These are phyloP conservation scores for Corythaeola cristata DNA, from an alignment of 2,113 vertebrate genomes.

Conservation along the genomic window DNA sequence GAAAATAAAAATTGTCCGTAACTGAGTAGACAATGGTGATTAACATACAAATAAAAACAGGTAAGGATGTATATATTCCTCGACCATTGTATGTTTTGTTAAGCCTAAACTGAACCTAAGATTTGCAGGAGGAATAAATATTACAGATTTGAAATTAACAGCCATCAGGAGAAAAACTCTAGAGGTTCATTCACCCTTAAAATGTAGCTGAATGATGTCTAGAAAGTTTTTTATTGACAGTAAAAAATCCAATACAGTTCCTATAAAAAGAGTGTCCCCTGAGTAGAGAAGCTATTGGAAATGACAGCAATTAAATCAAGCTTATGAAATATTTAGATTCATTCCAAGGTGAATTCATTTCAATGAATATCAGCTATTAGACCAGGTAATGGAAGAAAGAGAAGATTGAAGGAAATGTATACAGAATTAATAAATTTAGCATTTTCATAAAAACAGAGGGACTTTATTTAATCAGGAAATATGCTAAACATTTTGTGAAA, in stretches of 20 bases:
- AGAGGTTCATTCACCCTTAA: constrained; percentile 24
- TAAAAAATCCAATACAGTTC: constrained; percentile 27
- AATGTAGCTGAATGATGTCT: constrained; percentile 40
- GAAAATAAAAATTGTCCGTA: background rate
- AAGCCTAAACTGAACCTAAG: background rate
- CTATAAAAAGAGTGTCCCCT: constrained; percentile 19
- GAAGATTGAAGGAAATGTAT: background rate
- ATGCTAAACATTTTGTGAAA: background rate
- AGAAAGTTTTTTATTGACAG: background rate
- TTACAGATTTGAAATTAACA: background rate
- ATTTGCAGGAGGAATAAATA: background rate
- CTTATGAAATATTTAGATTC: constrained; percentile 65
- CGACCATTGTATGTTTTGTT: background rate
- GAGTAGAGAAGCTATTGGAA: constrained; percentile 45
- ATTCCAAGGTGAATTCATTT: constrained; percentile 37
- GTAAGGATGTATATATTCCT: background rate
- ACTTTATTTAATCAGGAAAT: background rate
- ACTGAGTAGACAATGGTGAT: background rate
- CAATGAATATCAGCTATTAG: background rate
- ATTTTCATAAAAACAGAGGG: background rate
- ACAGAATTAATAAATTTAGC: background rate
- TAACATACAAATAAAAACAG: background rate
- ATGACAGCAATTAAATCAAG: constrained; percentile 65
- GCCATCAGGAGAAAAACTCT: background rate
- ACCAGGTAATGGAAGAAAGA: background rate